A percentile compares a stretch with the other conserved stretches of the same genome.
phyloP scores from a whole-genome alignment of 2,888 invertebrate species.

The Melipona beecheii region DNA sequence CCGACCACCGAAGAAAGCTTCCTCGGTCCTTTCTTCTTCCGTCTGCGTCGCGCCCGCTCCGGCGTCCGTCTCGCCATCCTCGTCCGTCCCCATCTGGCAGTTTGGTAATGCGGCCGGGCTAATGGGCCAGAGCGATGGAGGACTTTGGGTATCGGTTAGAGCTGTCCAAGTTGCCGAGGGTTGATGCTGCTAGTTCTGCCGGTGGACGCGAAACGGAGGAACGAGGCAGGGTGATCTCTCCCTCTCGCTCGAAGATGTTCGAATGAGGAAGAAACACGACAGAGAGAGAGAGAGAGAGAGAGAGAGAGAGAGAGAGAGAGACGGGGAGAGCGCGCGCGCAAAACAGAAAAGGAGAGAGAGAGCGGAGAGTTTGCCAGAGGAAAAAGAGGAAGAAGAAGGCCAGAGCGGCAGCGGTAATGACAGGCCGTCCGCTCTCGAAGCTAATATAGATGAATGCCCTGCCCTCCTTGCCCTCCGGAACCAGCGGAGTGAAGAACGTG shows the following conservation, averaged over 20 bases:
- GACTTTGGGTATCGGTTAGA: conserved; percentile 60
- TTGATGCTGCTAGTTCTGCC: conserved; percentile 64
- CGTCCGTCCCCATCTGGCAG: conserved; percentile 62
- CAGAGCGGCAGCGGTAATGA: conserved; percentile 83
- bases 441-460: conserved; percentile 84
- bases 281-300: conserved; percentile 32
- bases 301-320: conserved; percentile 30
- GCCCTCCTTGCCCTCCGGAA: conserved; percentile 82
- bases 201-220: conserved; percentile 46
- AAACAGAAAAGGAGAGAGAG: conserved; percentile 38
- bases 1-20: conserved; percentile 59
- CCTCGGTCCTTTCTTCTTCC: conserved; percentile 29
- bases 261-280: conserved; percentile 39
- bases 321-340: neutral
- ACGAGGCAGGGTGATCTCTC: conserved; percentile 22
- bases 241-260: conserved; percentile 37
- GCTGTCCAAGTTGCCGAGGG: conserved; percentile 55
- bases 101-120: conserved; percentile 73
- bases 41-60: conserved; percentile 32
- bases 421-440: conserved; percentile 84
- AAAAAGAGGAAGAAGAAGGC: conserved; percentile 64
- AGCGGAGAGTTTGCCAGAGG: conserved; percentile 54
- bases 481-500: conserved; percentile 64
- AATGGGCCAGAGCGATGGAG: conserved; percentile 73
- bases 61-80: conserved; percentile 37